phyloP scores from a whole-genome alignment of 2,888 invertebrate species.

The Cristatella mucedo region DNA sequence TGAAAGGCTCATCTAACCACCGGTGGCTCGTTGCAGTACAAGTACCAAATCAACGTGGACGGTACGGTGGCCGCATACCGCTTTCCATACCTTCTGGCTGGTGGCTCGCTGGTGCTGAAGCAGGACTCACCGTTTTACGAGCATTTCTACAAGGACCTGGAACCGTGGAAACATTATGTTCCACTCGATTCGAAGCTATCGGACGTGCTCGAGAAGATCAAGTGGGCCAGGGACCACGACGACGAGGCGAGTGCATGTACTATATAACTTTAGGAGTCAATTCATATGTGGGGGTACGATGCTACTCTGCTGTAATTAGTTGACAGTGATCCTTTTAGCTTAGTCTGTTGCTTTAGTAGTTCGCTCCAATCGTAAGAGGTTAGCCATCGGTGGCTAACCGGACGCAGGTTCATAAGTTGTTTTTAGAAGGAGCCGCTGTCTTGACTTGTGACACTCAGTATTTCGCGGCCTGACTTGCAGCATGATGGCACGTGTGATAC shows the following conservation, averaged over 20 bases:
- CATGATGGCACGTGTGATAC: too few relatives aligned
- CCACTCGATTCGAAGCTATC: constrained; percentile 63
- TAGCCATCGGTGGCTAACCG: too few relatives aligned
- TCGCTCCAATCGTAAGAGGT: too few relatives aligned
- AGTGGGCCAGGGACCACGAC: constrained; percentile 42
- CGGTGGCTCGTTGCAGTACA: constrained; percentile 52
- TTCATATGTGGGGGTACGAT: too few relatives aligned
- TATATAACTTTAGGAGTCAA: too few relatives aligned
- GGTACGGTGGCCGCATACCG: constrained; percentile 92
- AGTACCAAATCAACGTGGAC: constrained; percentile 83
- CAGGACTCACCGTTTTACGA: constrained; percentile 86
- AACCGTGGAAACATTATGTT: constrained; percentile 63
- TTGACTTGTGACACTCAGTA: too few relatives aligned
- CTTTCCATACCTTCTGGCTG: constrained; percentile 73
- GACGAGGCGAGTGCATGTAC: constrained; percentile 28
- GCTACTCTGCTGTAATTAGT: too few relatives aligned
- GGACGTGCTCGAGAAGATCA: constrained; percentile 54
- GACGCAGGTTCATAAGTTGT: too few relatives aligned
- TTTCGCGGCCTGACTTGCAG: too few relatives aligned
- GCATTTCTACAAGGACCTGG: constrained; percentile 66
- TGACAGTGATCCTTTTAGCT: too few relatives aligned
- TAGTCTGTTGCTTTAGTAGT: too few relatives aligned
- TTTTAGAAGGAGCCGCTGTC: too few relatives aligned
- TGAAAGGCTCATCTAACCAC: not conserved
- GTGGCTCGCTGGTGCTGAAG: constrained; percentile 72